A percentile compares a stretch with the other conserved stretches of the same genome.
These are phyloP conservation scores for Wiebesia pumilae DNA, from an alignment of 1,140 invertebrate species.

Conservation along the genomic window DNA sequence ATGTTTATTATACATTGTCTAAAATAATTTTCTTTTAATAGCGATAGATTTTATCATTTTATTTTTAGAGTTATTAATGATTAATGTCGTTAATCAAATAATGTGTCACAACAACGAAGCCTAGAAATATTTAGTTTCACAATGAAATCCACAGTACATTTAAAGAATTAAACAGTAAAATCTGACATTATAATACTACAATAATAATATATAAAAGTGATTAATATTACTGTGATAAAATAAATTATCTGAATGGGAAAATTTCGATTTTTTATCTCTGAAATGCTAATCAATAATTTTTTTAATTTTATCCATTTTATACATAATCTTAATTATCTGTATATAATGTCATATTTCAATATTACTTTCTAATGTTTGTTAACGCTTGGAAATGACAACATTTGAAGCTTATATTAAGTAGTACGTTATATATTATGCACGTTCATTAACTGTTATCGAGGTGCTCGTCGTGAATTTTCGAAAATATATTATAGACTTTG, in stretches of 20 bases:
- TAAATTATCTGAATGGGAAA: no score
- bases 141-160: not conserved
- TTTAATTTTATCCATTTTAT: not conserved
- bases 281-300: no score
- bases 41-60: not conserved
- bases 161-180: not conserved
- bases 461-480: conserved; percentile 32
- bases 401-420: conserved; percentile 28
- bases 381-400: conserved; percentile 10
- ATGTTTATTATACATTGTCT: no score
- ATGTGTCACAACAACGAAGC: not conserved
- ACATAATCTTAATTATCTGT: not conserved
- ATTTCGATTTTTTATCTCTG: no score
- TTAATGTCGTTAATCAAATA: not conserved
- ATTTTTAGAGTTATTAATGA: not conserved
- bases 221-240: no score
- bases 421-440: conserved; percentile 3
- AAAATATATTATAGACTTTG: conserved; percentile 44
- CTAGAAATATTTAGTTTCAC: not conserved
- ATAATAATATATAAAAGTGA: not conserved
- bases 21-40: not conserved
- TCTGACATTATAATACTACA: not conserved
- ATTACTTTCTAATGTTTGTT: not conserved
- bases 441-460: not conserved
- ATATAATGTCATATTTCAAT: conserved; percentile 7